A percentile compares a stretch with the other conserved stretches of the same genome.
Conservation (phyloP, 2,113 vertebrate species). For the Heterocephalus glaber region DNA sequence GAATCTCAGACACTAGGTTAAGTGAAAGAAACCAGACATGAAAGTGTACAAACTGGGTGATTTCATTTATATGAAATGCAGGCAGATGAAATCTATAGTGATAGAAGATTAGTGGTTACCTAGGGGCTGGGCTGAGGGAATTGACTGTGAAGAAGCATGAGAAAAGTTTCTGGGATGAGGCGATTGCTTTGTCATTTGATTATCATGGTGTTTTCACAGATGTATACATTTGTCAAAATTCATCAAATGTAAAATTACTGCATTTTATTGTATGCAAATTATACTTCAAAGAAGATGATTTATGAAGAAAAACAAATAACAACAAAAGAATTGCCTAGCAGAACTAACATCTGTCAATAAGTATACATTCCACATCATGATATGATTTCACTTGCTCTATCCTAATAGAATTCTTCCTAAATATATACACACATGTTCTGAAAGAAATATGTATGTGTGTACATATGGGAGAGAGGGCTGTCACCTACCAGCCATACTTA, state of each 20-base stretch:
- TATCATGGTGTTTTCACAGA: constrained; percentile 35
- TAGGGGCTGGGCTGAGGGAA: neutral
- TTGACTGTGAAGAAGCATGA: neutral
- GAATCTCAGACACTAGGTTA: neutral
- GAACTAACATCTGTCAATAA: constrained; percentile 43
- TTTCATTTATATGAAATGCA: constrained; percentile 43
- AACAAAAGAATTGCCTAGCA: constrained; percentile 52
- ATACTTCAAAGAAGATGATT: constrained; percentile 58
- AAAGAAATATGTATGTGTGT: neutral
- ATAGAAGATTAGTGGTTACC: neutral
- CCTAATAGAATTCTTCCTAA: constrained; percentile 38
- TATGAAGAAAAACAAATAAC: constrained; percentile 52
- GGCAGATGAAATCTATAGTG: neutral
- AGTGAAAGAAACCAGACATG: constrained; percentile 4
- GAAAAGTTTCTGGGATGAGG: constrained; percentile 27
- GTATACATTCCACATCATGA: neutral
- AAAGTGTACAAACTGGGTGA: neutral
- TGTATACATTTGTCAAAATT: constrained; percentile 56
- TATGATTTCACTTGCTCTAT: constrained; percentile 28
- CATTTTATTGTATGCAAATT: constrained; percentile 53
- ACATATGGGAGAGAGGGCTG: neutral
- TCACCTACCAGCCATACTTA: neutral
- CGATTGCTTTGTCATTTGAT: constrained; percentile 38
- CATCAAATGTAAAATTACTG: constrained; percentile 52
- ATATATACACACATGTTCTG: neutral